phyloP scores from a whole-genome alignment of 2,888 invertebrate genomes.

The Zonitis immaculata region DNA sequence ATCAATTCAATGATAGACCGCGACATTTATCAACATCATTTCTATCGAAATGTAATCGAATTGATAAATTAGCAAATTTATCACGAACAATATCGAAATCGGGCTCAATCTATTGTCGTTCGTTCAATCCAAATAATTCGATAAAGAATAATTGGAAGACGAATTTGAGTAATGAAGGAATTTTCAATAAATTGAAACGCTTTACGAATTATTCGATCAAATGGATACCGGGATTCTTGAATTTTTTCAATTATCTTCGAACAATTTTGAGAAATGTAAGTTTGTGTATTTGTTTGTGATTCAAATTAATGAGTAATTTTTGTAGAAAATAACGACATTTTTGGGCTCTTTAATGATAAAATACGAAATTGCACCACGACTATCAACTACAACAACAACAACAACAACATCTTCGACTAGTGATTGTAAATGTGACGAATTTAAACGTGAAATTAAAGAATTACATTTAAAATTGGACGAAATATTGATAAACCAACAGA shows the following conservation, averaged over 20 bases:
- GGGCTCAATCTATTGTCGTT: background rate
- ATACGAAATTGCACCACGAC: background rate
- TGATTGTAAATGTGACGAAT: constrained; percentile 26
- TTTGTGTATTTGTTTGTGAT: no score
- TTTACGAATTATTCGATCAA: constrained; percentile 30
- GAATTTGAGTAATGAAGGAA: background rate
- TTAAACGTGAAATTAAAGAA: constrained; percentile 25
- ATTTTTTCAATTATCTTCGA: constrained; percentile 33
- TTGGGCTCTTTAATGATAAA: background rate
- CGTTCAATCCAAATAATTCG: background rate
- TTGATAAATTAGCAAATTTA: background rate
- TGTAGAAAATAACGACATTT: background rate
- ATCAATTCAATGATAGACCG: no score
- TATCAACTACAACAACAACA: background rate
- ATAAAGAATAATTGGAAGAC: background rate
- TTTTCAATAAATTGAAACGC: constrained; percentile 26
- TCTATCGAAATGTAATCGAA: no score
- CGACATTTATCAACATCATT: no score
- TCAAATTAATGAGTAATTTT: no score
- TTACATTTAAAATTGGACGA: constrained; percentile 25
- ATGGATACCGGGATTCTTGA: constrained; percentile 31
- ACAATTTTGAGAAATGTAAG: no score
- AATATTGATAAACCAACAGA: constrained; percentile 7
- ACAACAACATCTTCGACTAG: background rate
- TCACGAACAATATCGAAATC: background rate